Evolutionary conservation across 2,888 invertebrate genomes (phyloP).

Genomic region (Graphium colonna): DNA sequence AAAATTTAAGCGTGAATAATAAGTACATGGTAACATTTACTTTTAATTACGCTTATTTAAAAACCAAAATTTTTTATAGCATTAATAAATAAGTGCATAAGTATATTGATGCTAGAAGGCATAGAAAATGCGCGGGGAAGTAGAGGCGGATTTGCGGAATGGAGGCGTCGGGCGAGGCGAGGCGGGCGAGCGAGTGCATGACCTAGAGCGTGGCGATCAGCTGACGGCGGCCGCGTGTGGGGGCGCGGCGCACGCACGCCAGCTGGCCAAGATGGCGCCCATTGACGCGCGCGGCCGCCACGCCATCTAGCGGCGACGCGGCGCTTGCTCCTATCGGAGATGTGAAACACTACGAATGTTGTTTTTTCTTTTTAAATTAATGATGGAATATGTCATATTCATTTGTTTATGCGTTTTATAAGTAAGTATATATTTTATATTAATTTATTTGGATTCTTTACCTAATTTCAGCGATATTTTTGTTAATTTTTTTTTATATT

Average conservation of each 20-base stretch:
- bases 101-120: neutral
- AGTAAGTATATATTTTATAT: too few relatives aligned
- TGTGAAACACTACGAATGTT: too few relatives aligned
- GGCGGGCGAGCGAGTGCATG: conserved; percentile 14
- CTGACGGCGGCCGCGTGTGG: conserved; percentile 49
- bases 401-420: too few relatives aligned
- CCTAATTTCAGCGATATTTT: too few relatives aligned
- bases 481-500: too few relatives aligned
- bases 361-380: too few relatives aligned
- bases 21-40: neutral
- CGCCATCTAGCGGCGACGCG: neutral
- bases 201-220: conserved; percentile 52
- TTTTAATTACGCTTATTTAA: too few relatives aligned
- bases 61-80: too few relatives aligned
- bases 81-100: too few relatives aligned
- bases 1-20: neutral
- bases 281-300: conserved; percentile 22
- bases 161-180: neutral
- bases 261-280: conserved; percentile 45
- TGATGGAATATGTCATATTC: too few relatives aligned
- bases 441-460: too few relatives aligned
- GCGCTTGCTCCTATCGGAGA: too few relatives aligned
- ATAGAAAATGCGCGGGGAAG: neutral
- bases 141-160: neutral
- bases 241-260: conserved; percentile 37